Evolutionary conservation across 1,140 invertebrate genomes (phyloP), one percentile per base, ranked within the genome.

Genomic region (Ceratina australensis): DNA sequence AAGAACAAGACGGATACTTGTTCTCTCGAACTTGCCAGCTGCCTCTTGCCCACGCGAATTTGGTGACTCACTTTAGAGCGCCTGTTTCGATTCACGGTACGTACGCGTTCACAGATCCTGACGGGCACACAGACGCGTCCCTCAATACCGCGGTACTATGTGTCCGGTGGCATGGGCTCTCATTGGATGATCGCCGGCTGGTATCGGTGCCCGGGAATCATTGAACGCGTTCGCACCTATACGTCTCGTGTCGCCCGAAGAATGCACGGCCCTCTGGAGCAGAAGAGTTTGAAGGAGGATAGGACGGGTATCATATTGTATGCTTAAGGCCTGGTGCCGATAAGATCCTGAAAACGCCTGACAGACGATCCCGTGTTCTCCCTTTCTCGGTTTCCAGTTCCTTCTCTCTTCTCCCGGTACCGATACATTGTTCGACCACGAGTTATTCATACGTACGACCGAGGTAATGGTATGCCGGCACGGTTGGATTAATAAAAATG

Each of bases 61-160:
- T 83, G 78, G 83, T 84, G 83, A 84, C 82, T 84, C 81, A 84
- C 81, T 78, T 78, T 71, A 69, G 78, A 64, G 69, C 74, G 76
- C 42, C 42, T 56, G 42, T 59, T 26, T 47, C 50, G 50, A 24
- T 28, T 52, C 22, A 42, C 33, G 5, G 33, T 42, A 42, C 33
- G 33, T 8, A 1, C 33, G 33, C 33, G 33, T 42, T 42, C 33
- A 42, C 33, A 42, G 33, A 42, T 42, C 33, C 33, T 42, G 33
- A 42, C 33, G 33, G 2, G 33, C 33, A 42, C 5, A 42, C 33
- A 42, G 33, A 7, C 33, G 5, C 8, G 8, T 7, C 10, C 10
- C 33, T 42, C 3, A 42, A 42, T 42, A 42, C 5, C 7, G 8
- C 33, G 33, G 33, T 5, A 3, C 33, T 10, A n/a, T n/a, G 33